Conservation (phyloP, 2,797 vertebrate species). For the Sebastes wilsoni region DNA sequence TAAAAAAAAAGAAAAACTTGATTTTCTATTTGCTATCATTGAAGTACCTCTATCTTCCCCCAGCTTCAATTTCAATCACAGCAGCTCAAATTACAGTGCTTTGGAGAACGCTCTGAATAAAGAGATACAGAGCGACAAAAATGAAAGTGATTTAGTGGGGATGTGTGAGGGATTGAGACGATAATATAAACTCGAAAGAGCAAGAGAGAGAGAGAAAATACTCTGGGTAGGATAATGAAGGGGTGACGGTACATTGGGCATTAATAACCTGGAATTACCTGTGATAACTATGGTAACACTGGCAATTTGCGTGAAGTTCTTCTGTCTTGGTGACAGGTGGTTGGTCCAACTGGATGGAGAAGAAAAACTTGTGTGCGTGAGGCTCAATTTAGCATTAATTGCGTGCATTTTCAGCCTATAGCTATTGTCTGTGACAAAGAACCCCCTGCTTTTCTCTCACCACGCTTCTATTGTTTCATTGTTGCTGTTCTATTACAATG, state of each 20-base stretch:
- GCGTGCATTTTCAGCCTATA: slow-evolving; percentile 61
- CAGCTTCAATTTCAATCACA: slow-evolving; percentile 30
- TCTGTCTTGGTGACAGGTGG: slow-evolving; percentile 61
- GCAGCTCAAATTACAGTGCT: slow-evolving; percentile 8
- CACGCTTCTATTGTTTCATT: background rate
- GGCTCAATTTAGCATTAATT: slow-evolving; percentile 68
- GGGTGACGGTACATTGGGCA: slow-evolving; percentile 76
- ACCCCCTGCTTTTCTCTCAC: background rate
- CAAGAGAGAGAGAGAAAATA: slow-evolving; percentile 65
- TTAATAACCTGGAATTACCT: slow-evolving; percentile 85
- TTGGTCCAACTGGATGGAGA: slow-evolving; percentile 16
- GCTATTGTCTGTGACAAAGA: background rate
- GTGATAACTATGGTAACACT: slow-evolving; percentile 82
- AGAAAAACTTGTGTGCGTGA: slow-evolving; percentile 36
- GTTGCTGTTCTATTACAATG: background rate
- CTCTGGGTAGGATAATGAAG: slow-evolving; percentile 75
- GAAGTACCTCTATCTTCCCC: background rate
- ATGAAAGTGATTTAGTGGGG: slow-evolving; percentile 11
- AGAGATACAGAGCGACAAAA: background rate
- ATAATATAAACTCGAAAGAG: slow-evolving; percentile 42
- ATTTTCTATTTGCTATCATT: background rate
- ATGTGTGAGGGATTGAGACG: slow-evolving; percentile 28
- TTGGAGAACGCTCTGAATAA: background rate
- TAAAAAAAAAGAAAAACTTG: background rate
- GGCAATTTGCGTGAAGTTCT: slow-evolving; percentile 78